Evolutionary conservation across 2,888 invertebrate species (phyloP), one percentile per base, ranked within the genome.

Genomic region (Nezara viridula): DNA sequence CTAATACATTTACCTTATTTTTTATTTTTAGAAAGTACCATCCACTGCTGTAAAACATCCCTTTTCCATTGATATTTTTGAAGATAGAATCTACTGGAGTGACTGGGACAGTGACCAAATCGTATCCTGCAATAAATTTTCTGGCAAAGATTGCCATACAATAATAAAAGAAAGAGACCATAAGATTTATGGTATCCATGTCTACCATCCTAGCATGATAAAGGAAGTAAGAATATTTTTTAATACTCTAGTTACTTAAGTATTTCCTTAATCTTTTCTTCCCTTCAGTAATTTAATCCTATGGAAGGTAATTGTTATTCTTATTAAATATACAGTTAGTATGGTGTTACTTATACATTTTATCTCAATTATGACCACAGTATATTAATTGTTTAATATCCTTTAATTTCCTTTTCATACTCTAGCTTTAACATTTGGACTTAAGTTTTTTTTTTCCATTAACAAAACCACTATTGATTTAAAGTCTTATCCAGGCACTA

Each of bases 31-130:
- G 93, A 91, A 93, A 2, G 92, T 95, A 40, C 92, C 95, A 2
- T 93, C 94, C 91, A 95, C 94, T n/a, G 93, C 95, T 0, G 94
- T 96, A 27, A 95, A 95, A 91, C 96, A 97, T 92, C 98, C 98
- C 0, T 97, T 96, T 93, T 95, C 97, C 0, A 93, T 98, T 90
- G 95, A 96, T 0, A 95, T 98, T 1, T 98, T 98, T 92, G 98
- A 98, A 93, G 96, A 98, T 93, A 94, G 94, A 2, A 92, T 99
- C 0, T 99, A 96, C 93, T 99, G 98, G 98, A 97, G 97, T 81
- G 90, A 99, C 92, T 97, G 97, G 97, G 94, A 94, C 0, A 95
- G 96, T 0, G 95, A 95, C 91, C 95, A 96, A 50, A 94, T 98
- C 19, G 95, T 96, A 91, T 95, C 95, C 0, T 96, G 96, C 88